A percentile compares a stretch with the other conserved stretches of the same genome.
Conservation (phyloP, 2,797 vertebrate species). For the Gymnoscopelus microlampas region DNA sequence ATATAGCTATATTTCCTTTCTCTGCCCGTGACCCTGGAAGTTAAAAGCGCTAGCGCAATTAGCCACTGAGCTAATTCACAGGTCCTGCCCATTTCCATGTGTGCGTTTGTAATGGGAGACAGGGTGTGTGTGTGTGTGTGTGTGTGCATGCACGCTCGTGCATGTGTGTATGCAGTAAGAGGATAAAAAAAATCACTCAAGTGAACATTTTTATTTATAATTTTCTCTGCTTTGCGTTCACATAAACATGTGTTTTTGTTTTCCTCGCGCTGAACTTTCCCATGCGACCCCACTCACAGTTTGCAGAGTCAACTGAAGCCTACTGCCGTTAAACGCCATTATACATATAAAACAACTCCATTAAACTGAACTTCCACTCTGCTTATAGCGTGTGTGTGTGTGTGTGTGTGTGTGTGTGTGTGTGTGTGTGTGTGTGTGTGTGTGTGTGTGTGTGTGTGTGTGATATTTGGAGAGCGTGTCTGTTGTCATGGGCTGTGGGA, state of each 20-base stretch:
- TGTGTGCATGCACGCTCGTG: no score
- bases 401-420: neutral
- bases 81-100: slow-evolving; percentile 65
- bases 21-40: slow-evolving; percentile 57
- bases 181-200: no score
- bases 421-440: slow-evolving; percentile 8
- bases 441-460: slow-evolving; percentile 6
- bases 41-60: slow-evolving; percentile 67
- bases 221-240: slow-evolving; percentile 62
- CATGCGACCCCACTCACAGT: slow-evolving; percentile 57
- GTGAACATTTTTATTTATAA: no score
- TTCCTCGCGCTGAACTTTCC: slow-evolving; percentile 61
- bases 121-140: neutral
- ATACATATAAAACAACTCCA: no score
- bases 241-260: slow-evolving; percentile 75
- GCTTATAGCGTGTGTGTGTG: neutral
- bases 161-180: no score
- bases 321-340: no score
- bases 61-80: slow-evolving; percentile 70
- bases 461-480: neutral
- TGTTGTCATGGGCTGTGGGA: slow-evolving; percentile 17
- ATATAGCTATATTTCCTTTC: slow-evolving; percentile 57
- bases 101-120: neutral
- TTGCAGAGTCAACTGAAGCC: no score
- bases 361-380: no score